Percentiles rank a stretch among this genome's conserved stretches.
phyloP scores from a whole-genome alignment of 2,888 invertebrate species.

The Pristionchus entomophagus region DNA sequence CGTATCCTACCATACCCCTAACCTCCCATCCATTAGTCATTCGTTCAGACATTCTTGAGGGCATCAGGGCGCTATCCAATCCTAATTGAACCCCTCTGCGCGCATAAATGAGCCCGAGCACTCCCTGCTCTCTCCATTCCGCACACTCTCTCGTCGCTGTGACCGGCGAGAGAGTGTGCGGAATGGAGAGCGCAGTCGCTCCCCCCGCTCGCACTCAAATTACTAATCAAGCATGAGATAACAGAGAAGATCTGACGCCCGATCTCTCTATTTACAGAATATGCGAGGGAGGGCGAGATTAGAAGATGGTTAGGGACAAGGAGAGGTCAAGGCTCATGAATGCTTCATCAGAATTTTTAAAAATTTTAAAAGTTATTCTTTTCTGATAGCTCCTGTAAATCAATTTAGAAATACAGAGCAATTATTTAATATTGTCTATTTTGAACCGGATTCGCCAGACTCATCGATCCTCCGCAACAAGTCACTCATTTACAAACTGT shows the following conservation, averaged over 20 bases:
- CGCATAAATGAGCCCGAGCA: background rate
- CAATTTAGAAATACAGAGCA: no score
- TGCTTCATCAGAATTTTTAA: background rate
- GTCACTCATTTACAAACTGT: background rate
- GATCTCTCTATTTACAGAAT: background rate
- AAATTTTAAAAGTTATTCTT: no score
- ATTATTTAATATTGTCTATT: background rate
- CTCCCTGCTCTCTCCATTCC: background rate
- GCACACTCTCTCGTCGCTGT: background rate
- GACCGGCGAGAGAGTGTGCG: background rate
- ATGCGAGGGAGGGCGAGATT: background rate
- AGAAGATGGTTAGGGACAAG: background rate
- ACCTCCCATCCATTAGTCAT: no score
- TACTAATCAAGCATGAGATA: constrained; percentile 33
- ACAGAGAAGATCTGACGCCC: background rate
- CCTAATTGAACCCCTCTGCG: constrained; percentile 40
- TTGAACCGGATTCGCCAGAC: background rate
- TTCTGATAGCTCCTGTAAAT: no score
- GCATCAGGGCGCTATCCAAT: background rate
- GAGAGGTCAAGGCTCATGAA: background rate
- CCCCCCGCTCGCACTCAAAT: background rate
- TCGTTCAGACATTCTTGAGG: constrained; percentile 4
- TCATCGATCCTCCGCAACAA: no score
- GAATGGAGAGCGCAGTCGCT: background rate
- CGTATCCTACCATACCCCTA: no score